Evolutionary conservation across 1,140 invertebrate species (phyloP).

Genomic region (Calephelis nemesis): DNA sequence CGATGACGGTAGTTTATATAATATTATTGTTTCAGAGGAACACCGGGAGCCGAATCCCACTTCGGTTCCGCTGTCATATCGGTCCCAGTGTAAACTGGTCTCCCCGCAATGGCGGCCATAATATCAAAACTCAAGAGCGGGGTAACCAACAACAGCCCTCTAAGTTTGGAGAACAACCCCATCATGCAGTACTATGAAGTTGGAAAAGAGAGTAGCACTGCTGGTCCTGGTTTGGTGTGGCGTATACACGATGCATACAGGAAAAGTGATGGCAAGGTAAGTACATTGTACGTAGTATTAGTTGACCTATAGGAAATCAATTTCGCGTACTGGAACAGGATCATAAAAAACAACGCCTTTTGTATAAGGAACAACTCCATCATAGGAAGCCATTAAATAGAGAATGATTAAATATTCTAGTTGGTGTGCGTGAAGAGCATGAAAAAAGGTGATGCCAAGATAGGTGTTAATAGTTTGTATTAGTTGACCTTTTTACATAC

Average conservation of each 20-base stretch:
- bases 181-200: slow-evolving; percentile 94
- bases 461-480: no score
- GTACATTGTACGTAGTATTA: slow-evolving; percentile 34
- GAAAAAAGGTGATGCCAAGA: no score
- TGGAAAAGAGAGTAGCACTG: slow-evolving; percentile 91
- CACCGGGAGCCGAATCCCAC: slow-evolving; percentile 26
- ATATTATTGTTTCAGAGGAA: slow-evolving; percentile 24
- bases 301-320: no score
- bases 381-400: no score
- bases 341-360: no score
- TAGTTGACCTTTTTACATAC: no score
- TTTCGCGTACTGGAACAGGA: no score
- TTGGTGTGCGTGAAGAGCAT: no score
- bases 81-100: slow-evolving; percentile 40
- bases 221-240: slow-evolving; percentile 95
- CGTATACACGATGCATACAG: slow-evolving; percentile 93
- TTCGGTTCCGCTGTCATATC: slow-evolving; percentile 40
- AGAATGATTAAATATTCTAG: no score
- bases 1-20: no score
- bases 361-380: no score
- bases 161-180: slow-evolving; percentile 88
- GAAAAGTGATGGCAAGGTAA: slow-evolving; percentile 94
- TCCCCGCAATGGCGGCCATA: slow-evolving; percentile 78
- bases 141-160: slow-evolving; percentile 55
- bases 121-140: slow-evolving; percentile 88